Evolutionary conservation across 2,888 invertebrate genomes (phyloP).

Genomic region (Bombylius discolor): DNA sequence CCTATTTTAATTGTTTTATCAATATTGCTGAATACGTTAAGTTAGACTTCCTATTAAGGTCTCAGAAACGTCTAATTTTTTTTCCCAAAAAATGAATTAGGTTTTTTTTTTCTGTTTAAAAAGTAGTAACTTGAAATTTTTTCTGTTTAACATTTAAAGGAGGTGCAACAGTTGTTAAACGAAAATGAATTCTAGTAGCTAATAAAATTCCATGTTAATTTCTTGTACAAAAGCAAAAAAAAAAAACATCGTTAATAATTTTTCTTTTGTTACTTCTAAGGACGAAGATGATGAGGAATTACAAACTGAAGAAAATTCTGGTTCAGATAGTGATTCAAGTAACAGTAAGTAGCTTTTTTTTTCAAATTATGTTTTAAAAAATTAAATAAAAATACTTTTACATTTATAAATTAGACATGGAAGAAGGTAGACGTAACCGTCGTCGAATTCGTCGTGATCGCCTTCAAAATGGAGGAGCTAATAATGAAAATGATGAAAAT

Average conservation of each 20-base stretch:
- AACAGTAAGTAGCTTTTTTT: constrained; percentile 20
- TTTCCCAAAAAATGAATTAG: too few species aligned
- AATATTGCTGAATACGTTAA: too few species aligned
- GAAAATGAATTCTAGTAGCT: too few species aligned
- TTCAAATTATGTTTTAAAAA: constrained; percentile 2
- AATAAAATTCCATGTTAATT: too few species aligned
- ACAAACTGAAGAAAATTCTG: constrained; percentile 46
- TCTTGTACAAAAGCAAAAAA: neutral
- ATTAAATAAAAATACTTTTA: neutral
- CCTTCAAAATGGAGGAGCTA: neutral
- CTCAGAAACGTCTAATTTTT: too few species aligned
- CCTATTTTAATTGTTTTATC: too few species aligned
- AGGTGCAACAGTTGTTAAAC: too few species aligned
- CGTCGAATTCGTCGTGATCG: neutral
- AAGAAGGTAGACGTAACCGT: neutral
- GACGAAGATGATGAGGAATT: constrained; percentile 50
- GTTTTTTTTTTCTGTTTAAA: too few species aligned
- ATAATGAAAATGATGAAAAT: constrained; percentile 7
- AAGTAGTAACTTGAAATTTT: neutral
- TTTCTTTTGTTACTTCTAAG: constrained; percentile 21
- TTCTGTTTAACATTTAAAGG: neutral
- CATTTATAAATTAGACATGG: neutral
- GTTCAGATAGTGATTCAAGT: constrained; percentile 32
- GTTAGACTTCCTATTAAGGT: too few species aligned
- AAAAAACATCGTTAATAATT: too few species aligned